phyloP scores from a whole-genome alignment of 1,140 invertebrate genomes.

The Anthonomus grandis region DNA sequence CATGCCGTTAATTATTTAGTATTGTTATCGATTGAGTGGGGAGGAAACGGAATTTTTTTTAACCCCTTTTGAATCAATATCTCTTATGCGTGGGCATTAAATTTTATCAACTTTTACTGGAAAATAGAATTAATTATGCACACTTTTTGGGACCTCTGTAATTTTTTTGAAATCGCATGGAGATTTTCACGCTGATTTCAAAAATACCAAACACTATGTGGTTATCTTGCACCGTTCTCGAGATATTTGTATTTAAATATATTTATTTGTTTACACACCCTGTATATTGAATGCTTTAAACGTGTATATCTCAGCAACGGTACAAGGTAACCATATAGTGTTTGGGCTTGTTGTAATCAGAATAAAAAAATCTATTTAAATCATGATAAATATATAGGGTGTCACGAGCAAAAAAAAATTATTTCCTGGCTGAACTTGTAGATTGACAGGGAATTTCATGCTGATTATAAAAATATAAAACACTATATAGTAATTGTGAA shows the following conservation, averaged over 20 bases:
- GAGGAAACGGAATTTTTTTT: constrained; percentile 12
- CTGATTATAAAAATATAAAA: neutral
- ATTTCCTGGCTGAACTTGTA: constrained; percentile 58
- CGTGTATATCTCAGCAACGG: neutral
- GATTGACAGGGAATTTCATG: neutral
- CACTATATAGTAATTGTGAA: too few species aligned
- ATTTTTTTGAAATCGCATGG: neutral
- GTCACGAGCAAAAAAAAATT: neutral
- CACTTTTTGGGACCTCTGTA: neutral
- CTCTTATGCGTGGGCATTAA: too few species aligned
- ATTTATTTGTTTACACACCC: neutral
- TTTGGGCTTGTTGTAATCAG: neutral
- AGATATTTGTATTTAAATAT: neutral
- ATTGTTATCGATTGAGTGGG: constrained; percentile 32
- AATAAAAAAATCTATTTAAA: neutral
- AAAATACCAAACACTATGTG: too few species aligned
- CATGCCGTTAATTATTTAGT: constrained; percentile 41
- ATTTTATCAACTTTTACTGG: too few species aligned
- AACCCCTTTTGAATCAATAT: constrained; percentile 15
- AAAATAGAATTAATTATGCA: too few species aligned
- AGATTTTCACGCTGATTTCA: neutral
- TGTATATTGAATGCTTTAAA: neutral
- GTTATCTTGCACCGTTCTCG: neutral
- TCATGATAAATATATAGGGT: neutral
- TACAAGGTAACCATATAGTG: too few species aligned